Evolutionary conservation across 2,797 vertebrate species (phyloP).

Genomic region (Danio jaintianensis): DNA sequence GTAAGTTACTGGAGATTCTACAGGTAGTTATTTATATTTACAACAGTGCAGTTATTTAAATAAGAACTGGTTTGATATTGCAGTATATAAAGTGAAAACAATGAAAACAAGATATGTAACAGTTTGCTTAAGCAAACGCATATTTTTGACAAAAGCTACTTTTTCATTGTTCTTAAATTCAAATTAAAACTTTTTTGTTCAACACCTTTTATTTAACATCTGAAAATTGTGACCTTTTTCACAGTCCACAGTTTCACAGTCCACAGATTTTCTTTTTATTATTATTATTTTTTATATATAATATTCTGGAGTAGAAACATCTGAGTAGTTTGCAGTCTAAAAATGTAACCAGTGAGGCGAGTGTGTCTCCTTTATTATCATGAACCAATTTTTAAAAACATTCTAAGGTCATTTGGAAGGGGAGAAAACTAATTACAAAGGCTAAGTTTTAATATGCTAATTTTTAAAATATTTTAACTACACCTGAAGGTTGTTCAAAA

Average conservation of each 20-base stretch:
- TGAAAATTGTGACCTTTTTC: constrained; percentile 3
- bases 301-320: constrained; percentile 8
- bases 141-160: neutral
- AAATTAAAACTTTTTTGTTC: neutral
- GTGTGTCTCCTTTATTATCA: neutral
- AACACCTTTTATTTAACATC: neutral
- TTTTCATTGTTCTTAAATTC: neutral
- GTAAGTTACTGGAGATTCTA: no score
- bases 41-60: neutral
- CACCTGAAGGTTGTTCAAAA: constrained; percentile 8
- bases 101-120: neutral
- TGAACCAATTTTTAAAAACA: neutral
- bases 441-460: neutral
- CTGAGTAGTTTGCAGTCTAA: neutral
- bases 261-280: neutral
- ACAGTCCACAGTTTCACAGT: neutral
- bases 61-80: neutral
- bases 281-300: no score
- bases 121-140: neutral
- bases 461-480: neutral
- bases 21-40: no score
- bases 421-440: constrained; percentile 18
- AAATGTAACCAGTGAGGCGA: neutral
- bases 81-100: neutral
- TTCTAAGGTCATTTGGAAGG: neutral